These are phyloP conservation scores for Zapus hudsonius DNA, from an alignment of 2,113 vertebrate species.

Conservation along the genomic window DNA sequence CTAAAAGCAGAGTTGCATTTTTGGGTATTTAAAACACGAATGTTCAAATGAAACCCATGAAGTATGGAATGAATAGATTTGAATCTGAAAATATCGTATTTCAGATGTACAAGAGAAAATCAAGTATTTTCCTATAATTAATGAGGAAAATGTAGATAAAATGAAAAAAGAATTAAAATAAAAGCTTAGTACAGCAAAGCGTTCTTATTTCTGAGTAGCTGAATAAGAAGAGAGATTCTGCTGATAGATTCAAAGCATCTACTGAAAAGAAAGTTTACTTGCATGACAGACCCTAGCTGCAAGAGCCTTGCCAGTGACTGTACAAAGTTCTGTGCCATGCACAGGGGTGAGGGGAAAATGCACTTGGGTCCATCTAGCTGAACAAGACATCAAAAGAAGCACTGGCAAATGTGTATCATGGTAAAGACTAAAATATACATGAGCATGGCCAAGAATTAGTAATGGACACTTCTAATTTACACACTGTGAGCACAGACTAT, in stretches of 20 bases:
- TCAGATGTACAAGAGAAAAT: neutral
- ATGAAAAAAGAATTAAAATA: neutral
- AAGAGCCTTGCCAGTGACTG: neutral
- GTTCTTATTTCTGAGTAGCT: neutral
- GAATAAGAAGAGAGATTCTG: neutral
- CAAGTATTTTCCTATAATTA: conserved; percentile 29
- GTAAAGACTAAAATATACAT: neutral
- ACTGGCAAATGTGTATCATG: neutral
- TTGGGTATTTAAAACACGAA: conserved; percentile 34
- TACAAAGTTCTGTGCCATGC: neutral
- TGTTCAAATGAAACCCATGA: conserved; percentile 39
- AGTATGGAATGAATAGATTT: conserved; percentile 5
- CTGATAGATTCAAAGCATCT: neutral
- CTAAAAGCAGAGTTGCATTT: conserved; percentile 56
- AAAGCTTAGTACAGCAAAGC: neutral
- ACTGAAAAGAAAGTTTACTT: neutral
- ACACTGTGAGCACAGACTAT: neutral
- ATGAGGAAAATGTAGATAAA: neutral
- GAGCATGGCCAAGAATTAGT: neutral
- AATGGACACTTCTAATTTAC: neutral
- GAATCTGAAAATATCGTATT: conserved; percentile 29
- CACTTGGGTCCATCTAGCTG: neutral
- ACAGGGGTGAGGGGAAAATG: neutral
- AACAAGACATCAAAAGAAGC: neutral
- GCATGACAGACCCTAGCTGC: neutral